Base-by-base conservation (phyloP, 2,888 invertebrate genomes). In the Ectemnius lituratus region DNA sequence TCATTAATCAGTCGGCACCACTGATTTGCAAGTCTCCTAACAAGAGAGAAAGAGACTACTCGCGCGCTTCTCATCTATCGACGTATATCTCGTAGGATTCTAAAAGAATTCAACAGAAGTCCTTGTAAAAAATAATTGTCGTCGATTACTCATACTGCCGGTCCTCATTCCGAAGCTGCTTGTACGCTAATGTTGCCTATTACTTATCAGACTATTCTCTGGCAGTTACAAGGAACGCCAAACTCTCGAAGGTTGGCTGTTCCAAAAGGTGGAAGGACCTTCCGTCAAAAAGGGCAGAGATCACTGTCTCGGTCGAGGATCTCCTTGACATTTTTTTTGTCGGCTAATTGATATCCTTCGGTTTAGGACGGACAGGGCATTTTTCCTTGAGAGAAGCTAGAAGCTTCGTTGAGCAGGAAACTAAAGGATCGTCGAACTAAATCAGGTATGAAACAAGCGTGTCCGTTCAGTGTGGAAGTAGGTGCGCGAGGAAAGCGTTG, bases 111-210 rank as follows among this genome's bases (percentile, higher is more conserved):
- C 66, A 69, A 70, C 83, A 76, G 73, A 78, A 77, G 79, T 77
- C 67, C 65, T 69, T 62, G 76, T 75, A 62, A 73, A 76, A 77
- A 73, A 71, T 71, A 75, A 70, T 71, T 62, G 76, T 67, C 71
- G 69, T 72, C 56, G 76, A 81, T 82, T 71, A 84, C 71, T 84
- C 82, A 76, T 76, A 16, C 73, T 47, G 57, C 69, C 60, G 72
- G 75, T 72, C 68, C 62, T 65, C 72, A 71, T 64, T 69, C 52
- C 56, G 57, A 28, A 61, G 52, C 47, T 73, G 71, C 79, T 81
- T 83, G 83, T 83, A 83, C 83, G 71, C 61, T 83, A 83, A 83
- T 84, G 83, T 63, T 52, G 74, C 67, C 83, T 82, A 83, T 83
- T 84, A 84, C 84, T 83, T 83, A 83, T 75, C 75, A n/a, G 78